Evolutionary conservation across 2,888 invertebrate species (phyloP).

Genomic region (Synergus japonicus): DNA sequence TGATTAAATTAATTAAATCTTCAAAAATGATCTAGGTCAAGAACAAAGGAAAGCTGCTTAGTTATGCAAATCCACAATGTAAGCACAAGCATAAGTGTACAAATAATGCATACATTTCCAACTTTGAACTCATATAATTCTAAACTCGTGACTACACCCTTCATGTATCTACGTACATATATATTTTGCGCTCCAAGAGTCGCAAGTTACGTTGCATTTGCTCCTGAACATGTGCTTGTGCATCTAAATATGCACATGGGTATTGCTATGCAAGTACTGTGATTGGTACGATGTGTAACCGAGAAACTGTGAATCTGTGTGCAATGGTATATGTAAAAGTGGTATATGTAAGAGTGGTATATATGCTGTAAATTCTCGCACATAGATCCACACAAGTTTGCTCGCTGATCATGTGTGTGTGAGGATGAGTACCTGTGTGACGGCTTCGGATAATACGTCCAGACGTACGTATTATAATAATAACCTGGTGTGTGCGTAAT

Average conservation of each 20-base stretch:
- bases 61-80: not conserved
- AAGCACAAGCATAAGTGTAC: not conserved
- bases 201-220: not conserved
- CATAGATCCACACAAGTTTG: slow-evolving; percentile 42
- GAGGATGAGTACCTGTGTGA: slow-evolving; percentile 59
- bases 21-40: no score
- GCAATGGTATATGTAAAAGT: no score
- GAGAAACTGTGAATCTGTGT: not conserved
- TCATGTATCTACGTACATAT: not conserved
- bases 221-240: not conserved
- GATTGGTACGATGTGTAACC: not conserved
- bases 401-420: slow-evolving; percentile 43
- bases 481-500: slow-evolving; percentile 56
- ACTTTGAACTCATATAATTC: not conserved
- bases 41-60: not conserved
- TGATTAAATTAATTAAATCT: no score
- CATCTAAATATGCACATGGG: not conserved
- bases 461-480: slow-evolving; percentile 61
- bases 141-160: not conserved
- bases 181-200: not conserved
- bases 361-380: slow-evolving; percentile 21
- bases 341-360: not conserved
- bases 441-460: slow-evolving; percentile 64
- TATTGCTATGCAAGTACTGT: not conserved
- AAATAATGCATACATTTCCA: not conserved